Evolutionary conservation across 2,888 invertebrate species (phyloP).

Genomic region (Oligia strigilis): DNA sequence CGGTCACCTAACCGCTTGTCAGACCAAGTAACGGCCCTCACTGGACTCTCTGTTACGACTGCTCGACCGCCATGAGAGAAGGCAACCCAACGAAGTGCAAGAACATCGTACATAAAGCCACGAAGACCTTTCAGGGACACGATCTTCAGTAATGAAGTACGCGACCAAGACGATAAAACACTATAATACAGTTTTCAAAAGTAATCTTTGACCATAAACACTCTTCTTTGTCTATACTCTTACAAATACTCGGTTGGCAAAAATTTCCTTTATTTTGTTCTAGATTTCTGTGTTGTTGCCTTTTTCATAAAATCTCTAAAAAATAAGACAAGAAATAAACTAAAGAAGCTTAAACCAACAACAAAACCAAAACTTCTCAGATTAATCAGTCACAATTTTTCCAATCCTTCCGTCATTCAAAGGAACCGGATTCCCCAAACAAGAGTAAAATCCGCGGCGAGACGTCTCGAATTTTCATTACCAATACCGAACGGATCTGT

Average conservation of each 20-base stretch:
- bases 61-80: too few species aligned
- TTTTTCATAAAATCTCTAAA: not conserved
- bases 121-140: too few species aligned
- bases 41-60: too few species aligned
- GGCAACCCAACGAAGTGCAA: too few species aligned
- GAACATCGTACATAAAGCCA: too few species aligned
- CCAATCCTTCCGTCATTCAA: constrained; percentile 42
- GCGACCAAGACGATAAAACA: too few species aligned
- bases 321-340: not conserved
- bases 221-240: not conserved
- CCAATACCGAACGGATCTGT: constrained; percentile 50
- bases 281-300: not conserved
- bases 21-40: too few species aligned
- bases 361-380: constrained; percentile 30
- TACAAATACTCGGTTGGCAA: not conserved
- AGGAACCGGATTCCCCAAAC: constrained; percentile 71
- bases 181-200: not conserved
- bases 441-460: constrained; percentile 76
- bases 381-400: constrained; percentile 61
- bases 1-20: not conserved
- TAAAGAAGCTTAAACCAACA: not conserved
- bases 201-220: not conserved
- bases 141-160: too few species aligned
- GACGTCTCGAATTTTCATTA: constrained; percentile 78
- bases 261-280: not conserved